Evolutionary conservation across 2,888 invertebrate genomes (phyloP), one percentile per base, ranked within the genome.

Genomic region (Dinocampus coccinellae): DNA sequence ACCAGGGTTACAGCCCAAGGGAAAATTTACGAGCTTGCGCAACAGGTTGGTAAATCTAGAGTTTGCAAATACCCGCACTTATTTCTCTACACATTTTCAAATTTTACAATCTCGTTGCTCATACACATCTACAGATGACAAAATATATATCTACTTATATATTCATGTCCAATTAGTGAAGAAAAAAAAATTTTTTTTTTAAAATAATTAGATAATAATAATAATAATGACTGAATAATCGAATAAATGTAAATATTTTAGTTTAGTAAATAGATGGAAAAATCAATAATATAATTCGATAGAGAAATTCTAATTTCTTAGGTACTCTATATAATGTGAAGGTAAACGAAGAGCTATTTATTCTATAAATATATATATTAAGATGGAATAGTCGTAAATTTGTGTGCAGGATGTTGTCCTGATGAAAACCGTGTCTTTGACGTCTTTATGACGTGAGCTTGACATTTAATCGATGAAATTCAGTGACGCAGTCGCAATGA

Each of bases 371-470:
- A 47, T 47, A 16, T 47, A 47, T 20, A 20, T 47, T n/a, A 11
- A 69, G 60, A 9, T 69, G 69, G 62, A 73, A 78, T 70, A 80
- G 76, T 86, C 85, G 84, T 87, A 87, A 86, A 86, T 87, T 87
- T 83, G 74, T 60, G 76, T 82, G 82, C 82, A 81, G 83, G 87
- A 87, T 87, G 87, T 84, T 87, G 87, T 82, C 87, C 87, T 87
- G 87, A 82, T 87, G 86, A 81, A 84, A 86, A 85, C 80, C 83
- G 85, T 87, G 86, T 79, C 83, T 87, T 85, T 87, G 87, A 87
- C 86, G 85, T 85, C 85, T 87, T 87, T 87, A 87, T 87, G 87
- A 87, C 83, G 81, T 73, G 83, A 77, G 73, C 73, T 79, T 87
- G 87, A 87, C 87, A 75, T 84, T 82, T 86, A 87, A 87, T 87